Conservation (phyloP, 2,888 invertebrate species). For the Leucophenga montana region DNA sequence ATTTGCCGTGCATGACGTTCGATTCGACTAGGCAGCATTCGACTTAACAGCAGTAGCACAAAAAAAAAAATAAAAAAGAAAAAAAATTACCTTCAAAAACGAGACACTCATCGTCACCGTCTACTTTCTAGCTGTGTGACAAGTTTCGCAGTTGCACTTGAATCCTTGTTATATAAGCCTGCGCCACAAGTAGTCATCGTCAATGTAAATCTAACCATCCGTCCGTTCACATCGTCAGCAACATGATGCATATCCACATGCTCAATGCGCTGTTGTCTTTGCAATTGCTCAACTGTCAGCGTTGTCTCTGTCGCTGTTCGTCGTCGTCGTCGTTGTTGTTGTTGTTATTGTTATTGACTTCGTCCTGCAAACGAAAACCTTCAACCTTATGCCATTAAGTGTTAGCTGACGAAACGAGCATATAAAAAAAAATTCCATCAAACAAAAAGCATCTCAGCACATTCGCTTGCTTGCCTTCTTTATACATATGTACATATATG, state of each 20-base stretch:
- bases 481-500: too few species aligned
- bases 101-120: not conserved
- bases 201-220: not conserved
- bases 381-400: conserved; percentile 50
- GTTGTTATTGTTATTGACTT: conserved; percentile 19
- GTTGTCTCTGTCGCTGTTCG: not conserved
- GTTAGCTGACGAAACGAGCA: conserved; percentile 33
- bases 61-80: not conserved
- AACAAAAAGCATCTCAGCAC: conserved; percentile 62
- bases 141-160: conserved; percentile 19
- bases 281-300: conserved; percentile 24
- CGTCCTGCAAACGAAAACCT: conserved; percentile 40
- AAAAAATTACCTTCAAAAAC: not conserved
- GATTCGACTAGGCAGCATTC: too few species aligned
- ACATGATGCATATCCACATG: not conserved
- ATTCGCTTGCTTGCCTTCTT: conserved; percentile 21
- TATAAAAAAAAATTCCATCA: conserved; percentile 60
- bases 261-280: conserved; percentile 8
- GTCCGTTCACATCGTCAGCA: conserved; percentile 4
- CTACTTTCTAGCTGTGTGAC: not conserved
- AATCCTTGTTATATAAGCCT: conserved; percentile 23
- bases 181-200: not conserved
- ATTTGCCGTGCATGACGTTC: too few species aligned
- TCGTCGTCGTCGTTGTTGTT: conserved; percentile 10
- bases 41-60: not conserved